Percentiles rank a stretch among this genome's conserved stretches.
Evolutionary conservation across 2,888 invertebrate genomes (phyloP).

Genomic region (Cheilosia pagana): DNA sequence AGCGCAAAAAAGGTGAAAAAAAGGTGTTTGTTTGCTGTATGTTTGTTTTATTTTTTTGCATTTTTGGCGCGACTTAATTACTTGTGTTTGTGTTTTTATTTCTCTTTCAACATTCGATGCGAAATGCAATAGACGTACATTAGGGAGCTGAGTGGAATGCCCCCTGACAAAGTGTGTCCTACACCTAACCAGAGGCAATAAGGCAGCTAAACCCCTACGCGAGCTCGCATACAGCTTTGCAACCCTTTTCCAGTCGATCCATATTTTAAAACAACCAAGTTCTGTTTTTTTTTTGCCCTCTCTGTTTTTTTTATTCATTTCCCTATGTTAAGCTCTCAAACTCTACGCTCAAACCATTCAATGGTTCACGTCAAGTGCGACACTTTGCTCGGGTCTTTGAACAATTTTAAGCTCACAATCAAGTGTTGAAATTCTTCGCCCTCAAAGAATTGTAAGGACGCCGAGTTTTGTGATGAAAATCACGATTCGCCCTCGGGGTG

Average conservation of each 20-base stretch:
- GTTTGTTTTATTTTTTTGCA: not conserved
- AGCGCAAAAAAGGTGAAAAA: conserved; percentile 60
- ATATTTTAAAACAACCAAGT: conserved; percentile 8
- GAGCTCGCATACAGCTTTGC: not conserved
- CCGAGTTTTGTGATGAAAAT: conserved; percentile 37
- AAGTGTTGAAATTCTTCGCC: conserved; percentile 42
- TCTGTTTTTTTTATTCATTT: conserved; percentile 36
- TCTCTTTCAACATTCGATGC: conserved; percentile 28
- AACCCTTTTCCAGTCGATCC: conserved; percentile 13
- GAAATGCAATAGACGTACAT: conserved; percentile 59
- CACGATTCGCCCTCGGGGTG: conserved; percentile 36
- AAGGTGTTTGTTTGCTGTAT: conserved; percentile 16
- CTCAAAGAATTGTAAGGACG: not conserved
- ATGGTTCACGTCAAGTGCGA: conserved; percentile 47
- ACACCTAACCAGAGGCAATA: conserved; percentile 58
- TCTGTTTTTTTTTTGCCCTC: conserved; percentile 19
- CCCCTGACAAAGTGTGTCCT: conserved; percentile 36
- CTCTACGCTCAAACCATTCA: conserved; percentile 31
- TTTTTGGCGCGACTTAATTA: conserved; percentile 66
- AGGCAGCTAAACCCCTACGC: conserved; percentile 22
- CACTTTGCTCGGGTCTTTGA: conserved; percentile 46
- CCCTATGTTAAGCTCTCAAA: not conserved
- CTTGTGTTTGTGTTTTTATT: conserved; percentile 51
- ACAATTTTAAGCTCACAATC: conserved; percentile 35
- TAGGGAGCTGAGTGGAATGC: conserved; percentile 44